Evolutionary conservation across 2,888 invertebrate genomes (phyloP).

Genomic region (Hypsopygia costalis): DNA sequence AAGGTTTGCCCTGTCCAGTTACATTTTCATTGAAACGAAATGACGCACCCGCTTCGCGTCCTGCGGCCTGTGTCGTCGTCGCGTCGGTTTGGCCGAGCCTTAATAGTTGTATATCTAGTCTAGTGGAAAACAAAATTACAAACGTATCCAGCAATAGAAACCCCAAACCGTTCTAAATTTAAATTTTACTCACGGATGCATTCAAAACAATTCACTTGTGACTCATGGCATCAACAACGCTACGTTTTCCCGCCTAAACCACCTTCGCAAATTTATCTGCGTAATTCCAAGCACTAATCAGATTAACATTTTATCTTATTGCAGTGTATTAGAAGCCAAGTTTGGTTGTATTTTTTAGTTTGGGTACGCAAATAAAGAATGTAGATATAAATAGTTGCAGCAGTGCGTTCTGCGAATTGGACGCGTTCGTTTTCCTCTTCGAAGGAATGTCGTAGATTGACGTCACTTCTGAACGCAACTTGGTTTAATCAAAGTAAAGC

Average conservation of each 20-base stretch:
- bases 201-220: slow-evolving; percentile 51
- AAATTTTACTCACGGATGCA: slow-evolving; percentile 48
- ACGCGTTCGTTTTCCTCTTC: slow-evolving; percentile 68
- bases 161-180: slow-evolving; percentile 9
- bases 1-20: no score
- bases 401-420: slow-evolving; percentile 62
- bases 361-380: slow-evolving; percentile 22
- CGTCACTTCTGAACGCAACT: slow-evolving; percentile 54
- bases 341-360: slow-evolving; percentile 14
- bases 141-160: slow-evolving; percentile 12
- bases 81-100: no score
- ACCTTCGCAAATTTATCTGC: slow-evolving; percentile 23
- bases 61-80: no score
- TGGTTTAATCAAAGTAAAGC: slow-evolving; percentile 21
- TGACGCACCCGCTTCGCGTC: no score
- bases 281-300: slow-evolving; percentile 3
- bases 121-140: slow-evolving; percentile 4
- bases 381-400: slow-evolving; percentile 66
- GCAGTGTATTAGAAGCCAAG: slow-evolving; percentile 17
- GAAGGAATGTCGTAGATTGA: slow-evolving; percentile 59
- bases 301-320: slow-evolving; percentile 20
- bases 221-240: slow-evolving; percentile 50
- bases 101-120: no score
- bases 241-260: slow-evolving; percentile 62
- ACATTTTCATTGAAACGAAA: no score